Evolutionary conservation across 2,113 vertebrate species (phyloP).

Genomic region (Pseudorasbora parva): DNA sequence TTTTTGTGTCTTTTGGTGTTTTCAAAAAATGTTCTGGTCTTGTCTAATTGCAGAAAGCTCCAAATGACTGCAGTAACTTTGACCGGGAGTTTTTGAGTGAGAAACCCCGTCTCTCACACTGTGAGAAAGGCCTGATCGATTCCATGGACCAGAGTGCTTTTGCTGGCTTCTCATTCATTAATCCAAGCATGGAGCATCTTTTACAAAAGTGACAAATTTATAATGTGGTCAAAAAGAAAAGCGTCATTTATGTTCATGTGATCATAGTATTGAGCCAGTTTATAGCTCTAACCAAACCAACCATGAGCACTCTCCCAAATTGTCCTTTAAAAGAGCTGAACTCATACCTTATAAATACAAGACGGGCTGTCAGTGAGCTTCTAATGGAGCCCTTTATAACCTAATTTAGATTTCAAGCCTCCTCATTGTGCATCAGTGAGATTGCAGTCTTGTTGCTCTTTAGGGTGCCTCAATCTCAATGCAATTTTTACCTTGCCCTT

Average conservation of each 20-base stretch:
- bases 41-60: constrained; percentile 80
- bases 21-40: no score
- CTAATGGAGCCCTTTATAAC: neutral
- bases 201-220: constrained; percentile 78
- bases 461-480: neutral
- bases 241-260: neutral
- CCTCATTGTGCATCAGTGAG: neutral
- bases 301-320: neutral
- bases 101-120: constrained; percentile 91
- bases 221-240: neutral
- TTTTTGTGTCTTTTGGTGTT: neutral
- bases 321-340: constrained; percentile 14
- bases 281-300: constrained; percentile 25
- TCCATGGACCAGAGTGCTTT: constrained; percentile 97
- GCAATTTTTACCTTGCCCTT: constrained; percentile 16
- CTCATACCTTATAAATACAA: neutral
- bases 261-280: constrained; percentile 3
- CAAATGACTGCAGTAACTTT: constrained; percentile 94
- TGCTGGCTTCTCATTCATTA: constrained; percentile 92
- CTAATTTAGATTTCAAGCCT: neutral
- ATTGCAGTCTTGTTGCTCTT: constrained; percentile 7
- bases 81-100: constrained; percentile 96
- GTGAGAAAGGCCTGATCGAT: constrained; percentile 95
- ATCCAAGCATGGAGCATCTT: constrained; percentile 88
- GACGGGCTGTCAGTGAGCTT: neutral